A percentile compares a stretch with the other conserved stretches of the same genome.
These are phyloP conservation scores for Platorchestia sp. DNA, from an alignment of 1,140 invertebrate genomes.

Conservation along the genomic window DNA sequence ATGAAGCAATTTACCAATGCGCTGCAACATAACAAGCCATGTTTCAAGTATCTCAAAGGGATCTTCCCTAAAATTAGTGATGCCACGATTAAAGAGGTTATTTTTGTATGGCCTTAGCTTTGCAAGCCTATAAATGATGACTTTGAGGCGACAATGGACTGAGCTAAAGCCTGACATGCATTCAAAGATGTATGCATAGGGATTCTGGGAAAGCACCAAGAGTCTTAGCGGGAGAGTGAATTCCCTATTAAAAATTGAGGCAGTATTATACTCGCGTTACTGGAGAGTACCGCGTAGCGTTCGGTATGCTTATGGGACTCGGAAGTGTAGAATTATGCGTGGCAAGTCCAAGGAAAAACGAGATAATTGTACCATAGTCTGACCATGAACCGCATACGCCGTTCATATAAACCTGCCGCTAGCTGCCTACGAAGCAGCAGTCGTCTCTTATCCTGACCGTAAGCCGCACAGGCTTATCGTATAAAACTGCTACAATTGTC, in stretches of 20 bases:
- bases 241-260: conserved; percentile 25
- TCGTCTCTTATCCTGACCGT: too few species aligned
- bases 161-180: conserved; percentile 56
- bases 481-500: too few species aligned
- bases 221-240: conserved; percentile 29
- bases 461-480: too few species aligned
- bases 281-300: too few species aligned
- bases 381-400: too few species aligned
- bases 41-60: conserved; percentile 69
- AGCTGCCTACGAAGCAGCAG: too few species aligned
- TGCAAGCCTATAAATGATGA: conserved; percentile 54
- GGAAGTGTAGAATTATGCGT: too few species aligned
- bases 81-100: conserved; percentile 69
- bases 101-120: conserved; percentile 67
- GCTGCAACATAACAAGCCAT: conserved; percentile 67
- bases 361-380: too few species aligned
- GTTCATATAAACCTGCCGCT: too few species aligned
- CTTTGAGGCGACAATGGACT: conserved; percentile 47
- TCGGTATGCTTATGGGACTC: too few species aligned
- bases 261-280: too few species aligned
- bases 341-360: too few species aligned
- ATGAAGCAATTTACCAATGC: conserved; percentile 72
- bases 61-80: conserved; percentile 63
- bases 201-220: conserved; percentile 59
- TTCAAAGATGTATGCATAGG: conserved; percentile 57